Evolutionary conservation across 2,113 vertebrate species (phyloP).

Genomic region (Paramormyrops kingsleyae): DNA sequence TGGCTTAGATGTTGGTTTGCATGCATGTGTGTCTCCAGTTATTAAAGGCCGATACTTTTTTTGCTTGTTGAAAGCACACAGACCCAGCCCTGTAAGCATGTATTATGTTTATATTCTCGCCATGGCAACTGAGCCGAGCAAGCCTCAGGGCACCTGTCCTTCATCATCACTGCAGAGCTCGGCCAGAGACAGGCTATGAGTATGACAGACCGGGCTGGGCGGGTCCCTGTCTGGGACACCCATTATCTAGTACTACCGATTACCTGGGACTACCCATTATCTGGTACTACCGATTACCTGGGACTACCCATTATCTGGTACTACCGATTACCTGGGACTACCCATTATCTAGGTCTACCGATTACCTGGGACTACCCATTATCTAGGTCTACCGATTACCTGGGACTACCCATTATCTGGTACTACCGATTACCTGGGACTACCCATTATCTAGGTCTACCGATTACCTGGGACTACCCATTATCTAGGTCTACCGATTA

Average conservation of each 20-base stretch:
- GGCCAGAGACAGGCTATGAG: background rate
- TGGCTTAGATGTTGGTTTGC: background rate
- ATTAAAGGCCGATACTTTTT: background rate
- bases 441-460: background rate
- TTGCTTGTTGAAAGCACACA: background rate
- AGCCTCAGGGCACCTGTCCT: background rate
- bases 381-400: background rate
- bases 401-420: background rate
- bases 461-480: background rate
- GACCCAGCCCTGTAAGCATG: background rate
- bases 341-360: background rate
- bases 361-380: background rate
- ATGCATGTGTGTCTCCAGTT: background rate
- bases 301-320: too few relatives aligned
- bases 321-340: too few relatives aligned
- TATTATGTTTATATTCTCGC: background rate
- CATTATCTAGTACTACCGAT: too few relatives aligned
- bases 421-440: background rate
- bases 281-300: too few relatives aligned
- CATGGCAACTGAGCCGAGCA: background rate
- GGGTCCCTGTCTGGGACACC: too few relatives aligned
- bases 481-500: background rate
- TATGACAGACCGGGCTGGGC: background rate
- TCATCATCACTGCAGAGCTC: background rate
- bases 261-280: too few relatives aligned